Percentiles rank a stretch among this genome's conserved stretches.
These are phyloP conservation scores for Papilio demoleus DNA, from an alignment of 2,888 invertebrate genomes.

Conservation along the genomic window DNA sequence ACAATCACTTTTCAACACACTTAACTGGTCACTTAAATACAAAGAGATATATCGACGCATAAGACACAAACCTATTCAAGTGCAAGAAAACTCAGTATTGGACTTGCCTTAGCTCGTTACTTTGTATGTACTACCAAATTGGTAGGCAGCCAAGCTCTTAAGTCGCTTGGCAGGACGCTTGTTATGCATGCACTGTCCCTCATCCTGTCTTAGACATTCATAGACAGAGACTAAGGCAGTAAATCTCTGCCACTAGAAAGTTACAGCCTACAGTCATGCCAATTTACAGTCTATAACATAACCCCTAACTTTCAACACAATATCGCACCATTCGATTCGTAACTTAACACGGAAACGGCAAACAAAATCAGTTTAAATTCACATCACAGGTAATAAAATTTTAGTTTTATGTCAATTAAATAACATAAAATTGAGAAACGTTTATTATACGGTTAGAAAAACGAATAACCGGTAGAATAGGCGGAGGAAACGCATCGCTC, in stretches of 20 bases:
- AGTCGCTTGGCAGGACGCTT: conserved; percentile 3
- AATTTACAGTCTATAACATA: neutral
- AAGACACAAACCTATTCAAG: neutral
- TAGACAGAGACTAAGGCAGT: neutral
- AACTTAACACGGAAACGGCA: neutral
- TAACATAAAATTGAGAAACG: conserved; percentile 25
- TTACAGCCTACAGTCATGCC: neutral
- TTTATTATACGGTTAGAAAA: conserved; percentile 31
- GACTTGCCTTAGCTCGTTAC: neutral
- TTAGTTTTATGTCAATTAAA: conserved; percentile 25
- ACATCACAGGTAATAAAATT: conserved; percentile 12
- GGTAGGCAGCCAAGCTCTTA: conserved; percentile 2
- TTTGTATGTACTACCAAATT: conserved; percentile 4
- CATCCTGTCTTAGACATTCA: neutral
- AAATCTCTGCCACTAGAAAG: neutral
- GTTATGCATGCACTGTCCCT: neutral
- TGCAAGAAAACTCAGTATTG: neutral
- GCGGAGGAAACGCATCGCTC: conserved; percentile 25
- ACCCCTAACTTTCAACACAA: neutral
- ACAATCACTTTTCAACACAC: too few species aligned
- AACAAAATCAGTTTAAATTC: conserved; percentile 6
- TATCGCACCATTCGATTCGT: neutral
- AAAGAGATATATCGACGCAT: neutral
- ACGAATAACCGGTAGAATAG: conserved; percentile 24
- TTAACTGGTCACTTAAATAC: too few species aligned